Evolutionary conservation across 2,888 invertebrate genomes (phyloP).

Genomic region (Aphelenchoides bicaudatus): DNA sequence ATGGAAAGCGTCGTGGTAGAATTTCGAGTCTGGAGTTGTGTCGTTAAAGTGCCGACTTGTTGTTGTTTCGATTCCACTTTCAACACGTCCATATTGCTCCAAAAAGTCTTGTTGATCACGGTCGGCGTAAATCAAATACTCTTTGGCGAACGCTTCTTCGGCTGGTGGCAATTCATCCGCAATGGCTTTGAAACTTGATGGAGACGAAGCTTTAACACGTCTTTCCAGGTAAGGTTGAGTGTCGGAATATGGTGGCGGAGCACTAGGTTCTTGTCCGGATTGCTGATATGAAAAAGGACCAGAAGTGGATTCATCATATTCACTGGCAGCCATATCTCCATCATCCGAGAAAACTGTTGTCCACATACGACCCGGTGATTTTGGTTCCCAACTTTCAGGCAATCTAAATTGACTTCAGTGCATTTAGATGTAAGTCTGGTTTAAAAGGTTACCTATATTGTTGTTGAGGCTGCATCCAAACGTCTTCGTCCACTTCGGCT

Average conservation of each 20-base stretch:
- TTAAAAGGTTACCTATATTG: too few relatives aligned
- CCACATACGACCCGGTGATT: constrained; percentile 46
- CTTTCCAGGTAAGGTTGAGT: not conserved
- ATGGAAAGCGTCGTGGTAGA: not conserved
- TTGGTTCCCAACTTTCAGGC: constrained; percentile 37
- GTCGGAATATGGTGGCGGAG: too few relatives aligned
- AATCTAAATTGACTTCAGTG: constrained; percentile 17
- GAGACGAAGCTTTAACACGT: not conserved
- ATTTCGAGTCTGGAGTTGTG: too few relatives aligned
- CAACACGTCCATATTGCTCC: constrained; percentile 21
- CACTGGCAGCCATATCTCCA: constrained; percentile 39
- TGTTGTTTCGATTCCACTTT: constrained; percentile 19
- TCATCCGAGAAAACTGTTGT: constrained; percentile 56
- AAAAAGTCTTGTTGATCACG: constrained; percentile 24
- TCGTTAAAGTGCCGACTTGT: not conserved
- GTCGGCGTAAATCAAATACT: constrained; percentile 10
- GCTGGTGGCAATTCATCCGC: constrained; percentile 31
- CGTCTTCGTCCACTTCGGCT: constrained; percentile 14
- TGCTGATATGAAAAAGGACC: not conserved
- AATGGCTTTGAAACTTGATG: not conserved
- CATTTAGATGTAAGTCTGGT: constrained; percentile 14
- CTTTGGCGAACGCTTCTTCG: constrained; percentile 8
- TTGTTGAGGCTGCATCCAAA: constrained; percentile 7
- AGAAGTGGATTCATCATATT: constrained; percentile 11
- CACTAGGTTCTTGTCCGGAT: too few relatives aligned